A percentile compares a stretch with the other conserved stretches of the same genome.
phyloP scores from a whole-genome alignment of 2,113 vertebrate genomes.

The Ascaphus truei region DNA sequence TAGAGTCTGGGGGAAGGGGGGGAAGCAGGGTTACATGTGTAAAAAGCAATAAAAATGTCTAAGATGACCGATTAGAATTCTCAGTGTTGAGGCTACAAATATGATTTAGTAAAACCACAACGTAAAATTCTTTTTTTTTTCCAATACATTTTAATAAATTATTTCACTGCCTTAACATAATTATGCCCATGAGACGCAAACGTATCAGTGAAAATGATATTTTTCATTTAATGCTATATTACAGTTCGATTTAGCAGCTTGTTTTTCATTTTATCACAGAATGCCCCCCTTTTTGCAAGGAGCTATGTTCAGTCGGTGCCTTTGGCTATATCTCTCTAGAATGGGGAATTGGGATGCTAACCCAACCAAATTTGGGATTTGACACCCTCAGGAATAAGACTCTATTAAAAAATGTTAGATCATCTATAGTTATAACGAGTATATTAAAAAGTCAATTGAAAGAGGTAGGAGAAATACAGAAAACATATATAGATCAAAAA shows the following conservation, averaged over 20 bases:
- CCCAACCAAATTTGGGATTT: slow-evolving; percentile 3
- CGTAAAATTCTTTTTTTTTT: not conserved
- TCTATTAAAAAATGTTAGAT: slow-evolving; percentile 1
- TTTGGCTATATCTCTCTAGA: not conserved
- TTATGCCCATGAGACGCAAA: slow-evolving; percentile 24
- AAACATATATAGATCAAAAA: not conserved
- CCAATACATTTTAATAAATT: not conserved
- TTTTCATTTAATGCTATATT: slow-evolving; percentile 32
- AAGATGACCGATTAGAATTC: slow-evolving; percentile 11
- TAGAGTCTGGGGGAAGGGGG: too few relatives aligned
- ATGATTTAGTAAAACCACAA: not conserved
- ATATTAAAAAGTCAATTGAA: not conserved
- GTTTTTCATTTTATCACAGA: not conserved
- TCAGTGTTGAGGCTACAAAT: not conserved
- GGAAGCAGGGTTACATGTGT: too few relatives aligned
- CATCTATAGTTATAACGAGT: not conserved
- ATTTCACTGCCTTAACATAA: slow-evolving; percentile 12
- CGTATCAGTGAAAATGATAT: slow-evolving; percentile 27
- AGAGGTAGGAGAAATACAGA: not conserved
- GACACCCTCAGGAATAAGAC: not conserved
- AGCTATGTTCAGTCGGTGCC: not conserved
- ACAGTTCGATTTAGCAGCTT: slow-evolving; percentile 22
- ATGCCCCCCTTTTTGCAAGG: not conserved
- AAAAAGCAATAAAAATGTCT: slow-evolving; percentile 28
- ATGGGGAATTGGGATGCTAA: not conserved